Evolutionary conservation across 2,888 invertebrate genomes (phyloP).

Genomic region (Xiphydria camelus): DNA sequence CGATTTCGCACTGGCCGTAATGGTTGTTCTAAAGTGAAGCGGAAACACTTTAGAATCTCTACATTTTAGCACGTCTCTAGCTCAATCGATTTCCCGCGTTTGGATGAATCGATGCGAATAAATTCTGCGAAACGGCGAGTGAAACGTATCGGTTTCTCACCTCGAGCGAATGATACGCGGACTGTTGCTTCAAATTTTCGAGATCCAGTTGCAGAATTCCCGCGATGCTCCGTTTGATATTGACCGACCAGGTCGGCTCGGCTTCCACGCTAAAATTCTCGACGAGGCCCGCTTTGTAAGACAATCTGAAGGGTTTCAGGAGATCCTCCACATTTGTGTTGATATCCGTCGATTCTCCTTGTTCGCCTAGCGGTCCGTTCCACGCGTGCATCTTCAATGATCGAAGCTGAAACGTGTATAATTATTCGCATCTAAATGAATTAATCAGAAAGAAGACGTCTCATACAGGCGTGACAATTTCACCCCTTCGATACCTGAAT

Average conservation of each 20-base stretch:
- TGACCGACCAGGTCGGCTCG: slow-evolving; percentile 69
- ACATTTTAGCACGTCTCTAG: no score
- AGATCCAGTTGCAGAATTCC: slow-evolving; percentile 67
- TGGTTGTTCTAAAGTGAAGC: slow-evolving; percentile 46
- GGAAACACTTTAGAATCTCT: no score
- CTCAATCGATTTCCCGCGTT: no score
- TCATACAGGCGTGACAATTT: not conserved
- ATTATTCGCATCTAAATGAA: not conserved
- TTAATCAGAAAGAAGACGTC: not conserved
- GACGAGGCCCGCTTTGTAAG: slow-evolving; percentile 41
- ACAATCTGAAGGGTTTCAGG: slow-evolving; percentile 44
- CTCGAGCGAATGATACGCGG: slow-evolving; percentile 48
- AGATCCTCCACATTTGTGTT: slow-evolving; percentile 37
- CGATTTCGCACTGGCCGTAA: slow-evolving; percentile 54
- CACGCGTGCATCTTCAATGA: slow-evolving; percentile 39
- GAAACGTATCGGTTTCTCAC: slow-evolving; percentile 28
- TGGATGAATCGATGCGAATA: not conserved
- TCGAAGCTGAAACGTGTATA: slow-evolving; percentile 35
- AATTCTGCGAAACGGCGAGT: not conserved
- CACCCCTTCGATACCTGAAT: slow-evolving; percentile 39
- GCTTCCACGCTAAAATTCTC: slow-evolving; percentile 46
- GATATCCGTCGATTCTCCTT: slow-evolving; percentile 23
- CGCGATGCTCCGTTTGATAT: slow-evolving; percentile 70
- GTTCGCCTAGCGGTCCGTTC: slow-evolving; percentile 38
- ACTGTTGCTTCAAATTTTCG: slow-evolving; percentile 35